phyloP scores from a whole-genome alignment of 2,888 invertebrate species.

The Agrochola macilenta region DNA sequence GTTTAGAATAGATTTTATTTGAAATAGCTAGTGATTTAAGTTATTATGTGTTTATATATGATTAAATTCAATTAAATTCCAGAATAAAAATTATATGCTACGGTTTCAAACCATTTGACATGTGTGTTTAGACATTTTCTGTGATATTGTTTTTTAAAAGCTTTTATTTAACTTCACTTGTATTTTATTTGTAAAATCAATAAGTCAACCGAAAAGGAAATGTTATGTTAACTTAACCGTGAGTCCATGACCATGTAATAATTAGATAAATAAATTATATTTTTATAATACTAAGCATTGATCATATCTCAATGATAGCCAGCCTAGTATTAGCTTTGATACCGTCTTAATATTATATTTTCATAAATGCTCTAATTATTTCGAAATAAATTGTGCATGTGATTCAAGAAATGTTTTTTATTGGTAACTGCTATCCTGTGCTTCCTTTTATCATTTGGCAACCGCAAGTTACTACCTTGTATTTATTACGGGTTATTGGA shows the following conservation, averaged over 20 bases:
- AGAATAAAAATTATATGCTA: background rate
- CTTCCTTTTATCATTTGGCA: background rate
- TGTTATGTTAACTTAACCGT: background rate
- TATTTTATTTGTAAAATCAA: constrained; percentile 21
- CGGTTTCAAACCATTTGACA: background rate
- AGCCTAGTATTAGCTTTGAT: background rate
- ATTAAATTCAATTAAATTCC: constrained; percentile 1
- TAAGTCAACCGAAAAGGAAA: constrained; percentile 11
- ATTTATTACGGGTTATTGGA: too few relatives aligned
- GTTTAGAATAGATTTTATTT: background rate
- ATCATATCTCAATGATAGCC: background rate
- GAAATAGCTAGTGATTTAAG: constrained; percentile 7
- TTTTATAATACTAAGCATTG: background rate
- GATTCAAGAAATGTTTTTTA: constrained; percentile 36
- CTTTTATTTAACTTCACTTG: too few relatives aligned
- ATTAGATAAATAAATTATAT: background rate
- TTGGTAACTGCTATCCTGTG: background rate
- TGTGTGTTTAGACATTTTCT: constrained; percentile 14
- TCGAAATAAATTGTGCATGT: constrained; percentile 58
- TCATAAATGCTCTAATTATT: constrained; percentile 23
- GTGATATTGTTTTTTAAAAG: constrained; percentile 58
- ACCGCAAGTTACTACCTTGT: background rate
- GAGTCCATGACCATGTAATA: constrained; percentile 15
- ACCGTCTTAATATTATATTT: constrained; percentile 19
- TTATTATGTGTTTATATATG: constrained; percentile 13